Percentiles rank a stretch among this genome's conserved stretches.
Conservation (phyloP, 2,113 vertebrate species). For the Empidonax alnorum region DNA sequence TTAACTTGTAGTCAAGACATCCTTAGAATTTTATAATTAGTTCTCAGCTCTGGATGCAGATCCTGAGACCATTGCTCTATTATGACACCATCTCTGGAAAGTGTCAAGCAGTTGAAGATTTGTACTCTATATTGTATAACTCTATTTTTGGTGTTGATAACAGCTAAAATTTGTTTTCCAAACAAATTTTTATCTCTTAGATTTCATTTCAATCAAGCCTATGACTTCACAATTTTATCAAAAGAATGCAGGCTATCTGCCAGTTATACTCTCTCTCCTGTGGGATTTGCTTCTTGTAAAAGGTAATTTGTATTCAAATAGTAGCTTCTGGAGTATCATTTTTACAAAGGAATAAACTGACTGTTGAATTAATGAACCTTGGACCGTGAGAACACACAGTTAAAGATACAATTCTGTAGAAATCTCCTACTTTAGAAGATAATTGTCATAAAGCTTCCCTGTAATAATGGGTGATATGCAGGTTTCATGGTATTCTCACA, state of each 20-base stretch:
- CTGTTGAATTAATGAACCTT: neutral
- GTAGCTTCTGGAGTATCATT: neutral
- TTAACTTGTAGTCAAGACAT: neutral
- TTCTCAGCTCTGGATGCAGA: neutral
- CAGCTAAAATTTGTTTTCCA: neutral
- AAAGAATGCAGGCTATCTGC: neutral
- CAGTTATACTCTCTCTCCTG: neutral
- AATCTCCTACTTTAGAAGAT: neutral
- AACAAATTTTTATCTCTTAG: neutral
- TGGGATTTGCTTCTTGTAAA: neutral
- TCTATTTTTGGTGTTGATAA: neutral
- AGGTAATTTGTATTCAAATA: slow-evolving; percentile 15
- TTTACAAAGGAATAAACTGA: slow-evolving; percentile 1
- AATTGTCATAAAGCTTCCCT: neutral
- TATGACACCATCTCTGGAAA: neutral
- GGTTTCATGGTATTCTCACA: neutral
- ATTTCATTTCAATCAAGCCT: slow-evolving; percentile 6
- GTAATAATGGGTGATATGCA: neutral
- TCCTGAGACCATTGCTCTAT: neutral
- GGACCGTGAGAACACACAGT: neutral
- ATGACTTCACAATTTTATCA: neutral
- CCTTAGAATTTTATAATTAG: neutral
- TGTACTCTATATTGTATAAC: neutral
- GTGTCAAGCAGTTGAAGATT: neutral
- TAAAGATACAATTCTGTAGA: neutral